These are phyloP conservation scores for Dromaius novaehollandiae DNA, from an alignment of 2,113 vertebrate species.

Conservation along the genomic window DNA sequence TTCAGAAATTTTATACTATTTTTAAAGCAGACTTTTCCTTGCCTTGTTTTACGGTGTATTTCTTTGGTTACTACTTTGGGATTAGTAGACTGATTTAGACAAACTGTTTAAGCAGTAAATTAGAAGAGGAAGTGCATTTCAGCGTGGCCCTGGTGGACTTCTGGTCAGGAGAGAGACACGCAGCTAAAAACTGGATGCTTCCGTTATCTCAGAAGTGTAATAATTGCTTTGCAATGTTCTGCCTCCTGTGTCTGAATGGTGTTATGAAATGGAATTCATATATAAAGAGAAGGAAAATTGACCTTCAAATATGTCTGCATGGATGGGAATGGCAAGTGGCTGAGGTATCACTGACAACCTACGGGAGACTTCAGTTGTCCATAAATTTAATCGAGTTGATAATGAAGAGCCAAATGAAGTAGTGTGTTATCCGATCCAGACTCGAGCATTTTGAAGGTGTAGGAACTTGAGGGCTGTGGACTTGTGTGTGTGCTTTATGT, in stretches of 20 bases:
- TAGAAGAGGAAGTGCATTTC: not conserved
- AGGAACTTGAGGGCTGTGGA: not conserved
- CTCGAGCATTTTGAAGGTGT: not conserved
- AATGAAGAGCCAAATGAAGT: not conserved
- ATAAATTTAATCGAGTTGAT: not conserved
- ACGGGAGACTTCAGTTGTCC: not conserved
- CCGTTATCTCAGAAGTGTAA: not conserved
- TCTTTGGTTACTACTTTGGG: not conserved
- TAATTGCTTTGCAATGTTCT: not conserved
- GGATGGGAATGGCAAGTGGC: not conserved
- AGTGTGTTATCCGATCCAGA: not conserved
- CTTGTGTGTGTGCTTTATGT: not conserved
- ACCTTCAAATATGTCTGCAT: not conserved
- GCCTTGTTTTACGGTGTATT: constrained; percentile 2
- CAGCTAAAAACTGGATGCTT: not conserved
- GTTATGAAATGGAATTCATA: not conserved
- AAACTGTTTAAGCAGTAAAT: not conserved
- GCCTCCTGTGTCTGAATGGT: not conserved
- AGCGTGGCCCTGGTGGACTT: not conserved
- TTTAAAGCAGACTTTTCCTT: not conserved
- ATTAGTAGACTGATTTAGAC: not conserved
- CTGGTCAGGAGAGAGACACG: not conserved
- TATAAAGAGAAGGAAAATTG: not conserved
- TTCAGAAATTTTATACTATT: not conserved
- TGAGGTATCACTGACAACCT: not conserved